phyloP scores from a whole-genome alignment of 2,797 vertebrate genomes.

The Betta splendens region DNA sequence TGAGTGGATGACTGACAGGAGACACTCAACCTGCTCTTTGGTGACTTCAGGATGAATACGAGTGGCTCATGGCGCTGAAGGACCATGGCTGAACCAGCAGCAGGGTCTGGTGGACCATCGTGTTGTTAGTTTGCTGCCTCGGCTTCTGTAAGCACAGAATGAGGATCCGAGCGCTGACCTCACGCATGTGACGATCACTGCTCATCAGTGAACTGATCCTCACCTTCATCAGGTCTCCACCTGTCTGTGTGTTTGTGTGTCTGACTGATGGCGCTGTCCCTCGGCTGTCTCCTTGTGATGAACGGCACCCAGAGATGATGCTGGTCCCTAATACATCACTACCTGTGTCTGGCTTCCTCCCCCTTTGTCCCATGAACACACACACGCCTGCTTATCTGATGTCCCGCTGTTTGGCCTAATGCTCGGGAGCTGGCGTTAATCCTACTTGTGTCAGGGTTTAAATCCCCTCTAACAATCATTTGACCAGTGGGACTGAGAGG shows the following conservation, averaged over 20 bases:
- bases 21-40: too few species aligned
- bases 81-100: too few species aligned
- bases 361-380: slow-evolving; percentile 2
- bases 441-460: neutral
- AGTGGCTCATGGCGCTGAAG: too few species aligned
- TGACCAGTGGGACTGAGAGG: neutral
- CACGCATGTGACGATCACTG: too few species aligned
- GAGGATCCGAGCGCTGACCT: too few species aligned
- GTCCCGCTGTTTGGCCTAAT: neutral
- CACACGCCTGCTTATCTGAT: neutral
- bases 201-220: too few species aligned
- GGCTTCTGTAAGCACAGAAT: too few species aligned
- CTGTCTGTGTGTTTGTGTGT: slow-evolving; percentile 1
- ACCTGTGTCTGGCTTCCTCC: slow-evolving; percentile 10
- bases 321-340: slow-evolving; percentile 62
- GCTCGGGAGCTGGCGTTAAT: neutral
- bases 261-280: slow-evolving; percentile 55
- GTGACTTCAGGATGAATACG: too few species aligned
- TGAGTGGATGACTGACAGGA: too few species aligned
- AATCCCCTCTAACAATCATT: neutral
- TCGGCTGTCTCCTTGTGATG: slow-evolving; percentile 56
- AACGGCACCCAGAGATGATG: slow-evolving; percentile 34
- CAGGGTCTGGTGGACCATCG: too few species aligned
- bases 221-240: neutral
- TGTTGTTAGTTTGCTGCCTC: too few species aligned